Evolutionary conservation across 37 sponge, comb jelly and placozoan genomes (phyloP), one percentile per base, ranked within the genome.

Genomic region (Ephydatia muelleri): DNA sequence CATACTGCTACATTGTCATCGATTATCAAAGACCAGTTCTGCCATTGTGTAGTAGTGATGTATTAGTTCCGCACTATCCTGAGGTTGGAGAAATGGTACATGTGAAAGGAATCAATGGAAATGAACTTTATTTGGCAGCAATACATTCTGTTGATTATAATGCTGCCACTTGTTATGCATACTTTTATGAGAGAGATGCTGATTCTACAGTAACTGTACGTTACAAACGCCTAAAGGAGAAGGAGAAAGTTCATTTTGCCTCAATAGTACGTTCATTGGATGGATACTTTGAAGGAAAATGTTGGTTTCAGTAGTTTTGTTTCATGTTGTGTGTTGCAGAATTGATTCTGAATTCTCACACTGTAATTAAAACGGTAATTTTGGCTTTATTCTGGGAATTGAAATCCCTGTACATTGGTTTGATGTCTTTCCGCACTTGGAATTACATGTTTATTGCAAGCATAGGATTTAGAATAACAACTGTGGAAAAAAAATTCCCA

Each of bases 1-100:
- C 77, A 40, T 40, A 31, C 38, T 35, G 38, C 35, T 81, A 33
- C 70, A 36, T 68, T 67, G 70, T 81, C 28, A 68, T 81, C 22
- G 82, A 81, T 81, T 68, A 38, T 81, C 37, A 81, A 68, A 79
- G 57, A 57, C 57, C 57, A 57, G 57, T 57, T 57, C 57, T 57
- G 57, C 57, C 57, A 57, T 57, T 37, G 38, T 40, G 38, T 75
- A 26, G n/a, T n/a, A n/a, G n/a, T n/a, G n/a, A n/a, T n/a, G n/a
- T n/a, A n/a, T n/a, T n/a, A n/a, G n/a, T n/a, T n/a, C n/a, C n/a
- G n/a, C n/a, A n/a, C n/a, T n/a, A n/a, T n/a, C n/a, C n/a, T n/a
- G n/a, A n/a, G n/a, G 26, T 40, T 9, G 35, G 72, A 34, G 72
- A 71, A 34, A 71, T 71, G 72, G 72, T 71, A 14, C 32, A 31